A percentile compares a stretch with the other conserved stretches of the same genome.
These are phyloP conservation scores for Adelosebastes latens DNA, from an alignment of 2,797 vertebrate species.

Conservation along the genomic window DNA sequence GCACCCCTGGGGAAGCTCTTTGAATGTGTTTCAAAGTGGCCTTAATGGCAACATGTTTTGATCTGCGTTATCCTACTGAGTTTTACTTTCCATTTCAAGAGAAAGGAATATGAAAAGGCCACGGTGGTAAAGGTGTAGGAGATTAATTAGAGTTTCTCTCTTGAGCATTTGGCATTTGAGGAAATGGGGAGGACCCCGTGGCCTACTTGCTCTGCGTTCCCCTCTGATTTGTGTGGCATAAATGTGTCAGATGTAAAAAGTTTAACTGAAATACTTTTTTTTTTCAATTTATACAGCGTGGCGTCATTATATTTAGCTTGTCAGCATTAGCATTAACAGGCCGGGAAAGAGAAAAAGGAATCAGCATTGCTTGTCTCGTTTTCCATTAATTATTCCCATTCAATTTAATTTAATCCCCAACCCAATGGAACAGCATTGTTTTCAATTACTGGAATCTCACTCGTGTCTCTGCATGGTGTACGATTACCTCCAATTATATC, in stretches of 20 bases:
- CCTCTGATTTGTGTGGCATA: conserved; percentile 18
- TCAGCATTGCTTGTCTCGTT: conserved; percentile 17
- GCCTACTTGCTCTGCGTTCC: conserved; percentile 33
- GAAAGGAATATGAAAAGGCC: conserved; percentile 31
- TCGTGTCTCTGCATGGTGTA: conserved; percentile 13
- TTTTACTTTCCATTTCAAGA: conserved; percentile 42
- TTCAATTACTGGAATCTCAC: conserved; percentile 39
- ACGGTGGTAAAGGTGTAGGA: conserved; percentile 44
- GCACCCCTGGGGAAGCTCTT: background rate
- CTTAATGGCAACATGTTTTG: conserved; percentile 32
- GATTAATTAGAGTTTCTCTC: conserved; percentile 63
- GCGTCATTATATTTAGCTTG: background rate
- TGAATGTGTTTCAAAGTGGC: conserved; percentile 25
- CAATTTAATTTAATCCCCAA: conserved; percentile 39
- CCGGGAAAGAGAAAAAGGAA: background rate
- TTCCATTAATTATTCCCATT: conserved; percentile 28
- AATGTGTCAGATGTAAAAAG: conserved; percentile 20
- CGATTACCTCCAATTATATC: conserved; percentile 49
- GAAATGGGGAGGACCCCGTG: conserved; percentile 22
- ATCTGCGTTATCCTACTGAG: conserved; percentile 35
- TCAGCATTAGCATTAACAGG: background rate
- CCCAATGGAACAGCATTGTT: conserved; percentile 34
- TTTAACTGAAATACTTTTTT: background rate
- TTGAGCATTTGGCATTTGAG: conserved; percentile 52
- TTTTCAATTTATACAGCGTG: background rate